Evolutionary conservation across 2,113 vertebrate genomes (phyloP), one percentile per base, ranked within the genome.

Genomic region (Malurus alboscapulatus): DNA sequence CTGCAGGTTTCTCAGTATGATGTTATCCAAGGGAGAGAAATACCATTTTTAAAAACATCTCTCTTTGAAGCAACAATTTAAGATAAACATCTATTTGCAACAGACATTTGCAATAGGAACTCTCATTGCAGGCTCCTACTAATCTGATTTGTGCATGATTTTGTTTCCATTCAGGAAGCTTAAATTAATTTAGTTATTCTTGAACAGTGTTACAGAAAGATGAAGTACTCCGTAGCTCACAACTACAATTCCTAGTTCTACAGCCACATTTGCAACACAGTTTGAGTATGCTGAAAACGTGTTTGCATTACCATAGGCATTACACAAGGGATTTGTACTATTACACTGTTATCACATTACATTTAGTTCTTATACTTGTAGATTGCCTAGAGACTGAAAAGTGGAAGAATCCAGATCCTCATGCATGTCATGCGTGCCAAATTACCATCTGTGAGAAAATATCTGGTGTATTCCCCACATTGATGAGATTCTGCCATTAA

Each of bases 101-200:
- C 1, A 88, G 89, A 88, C 74, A 91, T 78, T 61, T 84, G 72
- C 65, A 63, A 62, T 34, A 87, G 87, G 58, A 66, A 74, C 22
- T 91, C 91, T 86, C 91, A 84, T 90, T 95, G 88, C 93, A 94
- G 93, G 51, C 68, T 97, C 73, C 58, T 40, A 24, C 75, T 96
- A 96, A 97, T 93, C 72, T 65, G 47, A 95, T 97, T 96, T 91
- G 88, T 84, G 42, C 51, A 90, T 68, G 62, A 87, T 84, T 93
- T 96, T 95, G 51, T 91, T 95, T 92, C 58, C 83, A 90, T 17
- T 94, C 73, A 95, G 92, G 94, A 95, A 96, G 63, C 88, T 66
- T 59, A 92, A 96, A 95, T 94, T 92, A 88, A 93, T 90, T 96
- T 94, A 96, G 75, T 61, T 94, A 68, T 88, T 96, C 67, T 91